Conservation (phyloP, 2,888 invertebrate genomes). For the Dysmachus trigonus region DNA sequence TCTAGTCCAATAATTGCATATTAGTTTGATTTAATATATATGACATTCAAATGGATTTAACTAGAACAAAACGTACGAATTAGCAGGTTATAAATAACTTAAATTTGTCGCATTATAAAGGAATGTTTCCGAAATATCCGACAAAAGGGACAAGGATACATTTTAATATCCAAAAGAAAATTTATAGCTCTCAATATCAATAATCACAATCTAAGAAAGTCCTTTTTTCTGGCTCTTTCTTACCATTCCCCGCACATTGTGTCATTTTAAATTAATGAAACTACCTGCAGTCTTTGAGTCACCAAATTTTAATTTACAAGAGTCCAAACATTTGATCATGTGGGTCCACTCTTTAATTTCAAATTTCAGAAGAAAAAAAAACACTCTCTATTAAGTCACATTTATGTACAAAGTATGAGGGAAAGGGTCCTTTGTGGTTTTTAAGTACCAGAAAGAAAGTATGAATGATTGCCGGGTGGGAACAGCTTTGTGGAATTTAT, state of each 20-base stretch:
- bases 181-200: constrained; percentile 11
- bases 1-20: neutral
- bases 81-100: neutral
- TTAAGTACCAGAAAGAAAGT: neutral
- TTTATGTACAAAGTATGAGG: neutral
- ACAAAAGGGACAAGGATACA: neutral
- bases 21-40: neutral
- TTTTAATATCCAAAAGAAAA: neutral
- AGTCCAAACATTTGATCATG: neutral
- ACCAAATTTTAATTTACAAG: neutral
- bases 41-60: neutral
- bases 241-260: neutral
- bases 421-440: neutral
- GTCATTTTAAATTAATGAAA: constrained; percentile 22
- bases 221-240: constrained; percentile 4
- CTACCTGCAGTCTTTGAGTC: neutral
- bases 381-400: neutral
- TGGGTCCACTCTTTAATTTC: neutral
- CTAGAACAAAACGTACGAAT: neutral
- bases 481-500: neutral
- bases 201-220: neutral
- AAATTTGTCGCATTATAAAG: neutral
- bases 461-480: neutral
- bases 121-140: neutral
- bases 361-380: neutral